These are phyloP conservation scores for Metaphire vulgaris DNA, from an alignment of 1,140 invertebrate genomes.

Conservation along the genomic window DNA sequence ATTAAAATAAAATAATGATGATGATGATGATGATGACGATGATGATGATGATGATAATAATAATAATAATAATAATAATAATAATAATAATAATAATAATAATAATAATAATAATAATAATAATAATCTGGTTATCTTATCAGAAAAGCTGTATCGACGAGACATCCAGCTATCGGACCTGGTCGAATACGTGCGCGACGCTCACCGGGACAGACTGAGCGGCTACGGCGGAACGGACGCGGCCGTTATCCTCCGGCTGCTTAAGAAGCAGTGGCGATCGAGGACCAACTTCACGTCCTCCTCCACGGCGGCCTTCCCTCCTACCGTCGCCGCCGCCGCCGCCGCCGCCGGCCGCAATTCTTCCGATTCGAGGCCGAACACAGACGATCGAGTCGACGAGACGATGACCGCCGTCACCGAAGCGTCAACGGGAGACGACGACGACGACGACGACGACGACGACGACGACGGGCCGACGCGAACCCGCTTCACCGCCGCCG, in stretches of 20 bases:
- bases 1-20: too few relatives aligned
- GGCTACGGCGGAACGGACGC: conserved; percentile 19
- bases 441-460: conserved; percentile 20
- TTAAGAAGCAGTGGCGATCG: neutral
- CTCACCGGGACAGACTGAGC: conserved; percentile 14
- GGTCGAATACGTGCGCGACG: conserved; percentile 12
- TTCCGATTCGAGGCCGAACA: too few relatives aligned
- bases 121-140: neutral
- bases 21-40: too few relatives aligned
- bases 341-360: too few relatives aligned
- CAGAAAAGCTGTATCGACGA: conserved; percentile 23
- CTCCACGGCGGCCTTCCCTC: neutral
- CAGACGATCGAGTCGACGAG: too few relatives aligned
- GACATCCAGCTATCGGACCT: conserved; percentile 22
- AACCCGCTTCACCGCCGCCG: neutral
- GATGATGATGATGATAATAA: too few relatives aligned
- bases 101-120: neutral
- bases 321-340: neutral
- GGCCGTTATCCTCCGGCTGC: conserved; percentile 14
- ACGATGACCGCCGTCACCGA: neutral
- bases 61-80: too few relatives aligned
- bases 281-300: neutral
- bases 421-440: too few relatives aligned
- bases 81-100: neutral
- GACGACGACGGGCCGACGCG: neutral